Conservation (phyloP, 2,888 invertebrate species). For the Oscheius sp. region DNA sequence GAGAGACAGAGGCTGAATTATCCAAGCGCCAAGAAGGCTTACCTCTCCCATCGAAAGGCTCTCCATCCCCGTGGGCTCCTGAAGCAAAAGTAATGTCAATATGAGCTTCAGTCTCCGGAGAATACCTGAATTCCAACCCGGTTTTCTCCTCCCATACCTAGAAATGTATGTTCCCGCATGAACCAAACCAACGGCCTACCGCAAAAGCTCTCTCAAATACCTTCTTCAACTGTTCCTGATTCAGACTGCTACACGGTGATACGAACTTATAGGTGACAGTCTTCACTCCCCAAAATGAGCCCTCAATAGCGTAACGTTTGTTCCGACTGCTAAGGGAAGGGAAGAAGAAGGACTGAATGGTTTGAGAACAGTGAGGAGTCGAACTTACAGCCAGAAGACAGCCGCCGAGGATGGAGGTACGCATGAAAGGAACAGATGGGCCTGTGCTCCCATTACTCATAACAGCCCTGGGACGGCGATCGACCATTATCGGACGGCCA, state of each 20-base stretch:
- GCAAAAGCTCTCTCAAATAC: conserved; percentile 61
- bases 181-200: neutral
- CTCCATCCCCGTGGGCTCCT: conserved; percentile 72
- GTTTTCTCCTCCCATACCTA: conserved; percentile 71
- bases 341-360: conserved; percentile 3
- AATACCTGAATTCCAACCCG: conserved; percentile 61
- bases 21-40: neutral
- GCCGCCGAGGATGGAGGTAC: conserved; percentile 30
- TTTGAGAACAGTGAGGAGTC: neutral
- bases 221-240: conserved; percentile 46
- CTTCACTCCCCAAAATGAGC: conserved; percentile 70
- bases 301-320: conserved; percentile 44
- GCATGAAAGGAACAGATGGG: conserved; percentile 24
- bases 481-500: neutral
- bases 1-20: no score
- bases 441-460: conserved; percentile 16
- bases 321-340: conserved; percentile 16
- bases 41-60: conserved; percentile 74
- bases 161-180: conserved; percentile 1
- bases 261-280: conserved; percentile 67
- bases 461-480: conserved; percentile 5
- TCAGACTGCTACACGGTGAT: conserved; percentile 51
- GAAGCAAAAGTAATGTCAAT: conserved; percentile 73
- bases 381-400: conserved; percentile 19
- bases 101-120: conserved; percentile 59